phyloP scores from a whole-genome alignment of 2,113 vertebrate genomes.

The Ifrita kowaldi region DNA sequence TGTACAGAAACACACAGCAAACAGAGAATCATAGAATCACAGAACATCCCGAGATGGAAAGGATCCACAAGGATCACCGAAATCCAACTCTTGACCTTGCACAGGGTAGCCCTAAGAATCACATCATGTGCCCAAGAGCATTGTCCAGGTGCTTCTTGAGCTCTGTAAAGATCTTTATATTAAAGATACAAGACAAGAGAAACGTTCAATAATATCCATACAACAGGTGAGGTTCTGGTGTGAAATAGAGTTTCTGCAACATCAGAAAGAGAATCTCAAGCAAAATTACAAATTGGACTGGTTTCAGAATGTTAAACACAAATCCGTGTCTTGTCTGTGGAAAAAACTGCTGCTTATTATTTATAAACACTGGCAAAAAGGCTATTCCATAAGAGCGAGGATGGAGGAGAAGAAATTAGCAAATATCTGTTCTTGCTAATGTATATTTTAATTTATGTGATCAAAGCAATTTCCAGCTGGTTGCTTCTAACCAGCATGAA shows the following conservation, averaged over 20 bases:
- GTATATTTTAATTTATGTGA: not conserved
- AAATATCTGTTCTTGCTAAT: not conserved
- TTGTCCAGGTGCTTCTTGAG: not conserved
- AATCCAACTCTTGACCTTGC: not conserved
- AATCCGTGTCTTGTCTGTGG: not conserved
- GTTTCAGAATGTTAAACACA: not conserved
- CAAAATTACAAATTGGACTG: not conserved
- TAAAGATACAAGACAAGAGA: not conserved
- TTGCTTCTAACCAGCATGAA: not conserved
- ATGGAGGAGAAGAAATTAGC: not conserved
- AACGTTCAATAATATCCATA: not conserved
- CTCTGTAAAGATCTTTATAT: not conserved
- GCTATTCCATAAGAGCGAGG: not conserved
- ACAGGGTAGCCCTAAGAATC: not conserved
- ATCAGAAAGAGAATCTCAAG: not conserved
- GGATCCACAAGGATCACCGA: too few relatives aligned
- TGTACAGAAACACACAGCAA: not conserved
- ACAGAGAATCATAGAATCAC: not conserved
- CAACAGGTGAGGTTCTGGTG: not conserved
- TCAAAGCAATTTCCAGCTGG: not conserved
- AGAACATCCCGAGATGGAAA: not conserved
- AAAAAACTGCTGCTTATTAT: not conserved
- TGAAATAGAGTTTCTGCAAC: not conserved
- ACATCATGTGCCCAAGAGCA: rapidly evolving
- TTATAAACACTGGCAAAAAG: not conserved